Percentiles rank a stretch among this genome's conserved stretches.
These are phyloP conservation scores for Vulpes lagopus DNA, from an alignment of 2,113 vertebrate species.

Conservation along the genomic window DNA sequence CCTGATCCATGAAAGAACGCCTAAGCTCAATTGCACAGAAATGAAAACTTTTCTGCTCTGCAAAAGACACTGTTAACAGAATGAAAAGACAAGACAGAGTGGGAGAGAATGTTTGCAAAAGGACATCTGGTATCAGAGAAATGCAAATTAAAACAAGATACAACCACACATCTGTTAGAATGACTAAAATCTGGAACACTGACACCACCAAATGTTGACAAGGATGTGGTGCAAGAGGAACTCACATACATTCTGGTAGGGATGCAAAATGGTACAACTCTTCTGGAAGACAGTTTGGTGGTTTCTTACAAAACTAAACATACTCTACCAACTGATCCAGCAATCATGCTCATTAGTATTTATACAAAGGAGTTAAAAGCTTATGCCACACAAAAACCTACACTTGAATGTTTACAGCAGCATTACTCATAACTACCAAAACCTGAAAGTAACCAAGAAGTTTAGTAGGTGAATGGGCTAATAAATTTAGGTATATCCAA, in stretches of 20 bases:
- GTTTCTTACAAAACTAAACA: constrained; percentile 6
- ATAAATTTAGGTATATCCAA: not conserved
- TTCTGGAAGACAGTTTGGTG: not conserved
- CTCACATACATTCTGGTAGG: no score
- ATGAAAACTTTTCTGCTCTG: not conserved
- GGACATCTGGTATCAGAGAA: not conserved
- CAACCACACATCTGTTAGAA: not conserved
- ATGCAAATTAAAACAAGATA: not conserved
- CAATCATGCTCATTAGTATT: not conserved
- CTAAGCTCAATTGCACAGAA: not conserved
- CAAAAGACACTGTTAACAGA: not conserved
- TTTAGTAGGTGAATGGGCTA: not conserved
- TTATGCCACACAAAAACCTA: not conserved
- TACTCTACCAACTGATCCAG: not conserved
- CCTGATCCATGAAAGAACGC: not conserved
- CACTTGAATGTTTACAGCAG: not conserved
- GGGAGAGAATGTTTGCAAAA: not conserved
- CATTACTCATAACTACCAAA: not conserved
- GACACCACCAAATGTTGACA: not conserved
- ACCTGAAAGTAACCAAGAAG: not conserved
- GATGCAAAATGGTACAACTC: not conserved
- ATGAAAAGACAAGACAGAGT: not conserved
- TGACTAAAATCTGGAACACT: not conserved
- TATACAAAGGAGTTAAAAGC: not conserved
- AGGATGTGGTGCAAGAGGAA: not conserved